Evolutionary conservation across 2,113 vertebrate species (phyloP), one percentile per base, ranked within the genome.

Genomic region (Sapayoa aenigma): DNA sequence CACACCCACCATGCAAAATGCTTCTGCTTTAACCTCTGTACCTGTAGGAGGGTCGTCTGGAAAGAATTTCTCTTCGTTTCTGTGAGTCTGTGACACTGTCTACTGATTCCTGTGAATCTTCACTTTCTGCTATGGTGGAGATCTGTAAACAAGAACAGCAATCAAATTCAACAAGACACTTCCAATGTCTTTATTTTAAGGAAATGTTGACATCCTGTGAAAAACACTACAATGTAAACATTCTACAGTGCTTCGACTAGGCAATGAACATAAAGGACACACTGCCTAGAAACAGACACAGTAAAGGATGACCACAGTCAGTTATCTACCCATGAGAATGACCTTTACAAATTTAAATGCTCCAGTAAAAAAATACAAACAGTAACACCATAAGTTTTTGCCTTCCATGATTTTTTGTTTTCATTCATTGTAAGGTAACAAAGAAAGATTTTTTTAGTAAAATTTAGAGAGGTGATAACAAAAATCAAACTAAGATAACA

Each of bases 31-130:
- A 80, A 75, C 46, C 63, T 87, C 37, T 94, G 46, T 96, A 99
- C 99, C 99, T 99, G 98, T 99, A 99, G 9, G 99, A 99, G 39
- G 99, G 99, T 81, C 99, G 97, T 67, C 99, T 98, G 92, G 99
- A 99, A 75, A 99, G 98, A 93, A 99, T 99, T 97, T 99, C 99
- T 97, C 99, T 98, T 96, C 99, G 98, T 97, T 99, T 99, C 96
- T 99, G 99, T 75, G 97, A 99, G 96, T 99, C 99, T 65, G 99
- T 99, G 96, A 99, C 99, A 46, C 99, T 99, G 97, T 99, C 99
- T 91, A 99, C 99, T 41, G 99, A 99, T 95, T 99, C 99, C 95
- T 99, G 99, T 55, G 99, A 99, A 96, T 99, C 99, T 97, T 99
- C 99, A 56, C 99, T 99, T 97, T 99, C 99, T 89, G 98, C 99